Percentiles rank a stretch among this genome's conserved stretches.
Evolutionary conservation across 2,888 invertebrate species (phyloP).

Genomic region (Melinaea menophilus): DNA sequence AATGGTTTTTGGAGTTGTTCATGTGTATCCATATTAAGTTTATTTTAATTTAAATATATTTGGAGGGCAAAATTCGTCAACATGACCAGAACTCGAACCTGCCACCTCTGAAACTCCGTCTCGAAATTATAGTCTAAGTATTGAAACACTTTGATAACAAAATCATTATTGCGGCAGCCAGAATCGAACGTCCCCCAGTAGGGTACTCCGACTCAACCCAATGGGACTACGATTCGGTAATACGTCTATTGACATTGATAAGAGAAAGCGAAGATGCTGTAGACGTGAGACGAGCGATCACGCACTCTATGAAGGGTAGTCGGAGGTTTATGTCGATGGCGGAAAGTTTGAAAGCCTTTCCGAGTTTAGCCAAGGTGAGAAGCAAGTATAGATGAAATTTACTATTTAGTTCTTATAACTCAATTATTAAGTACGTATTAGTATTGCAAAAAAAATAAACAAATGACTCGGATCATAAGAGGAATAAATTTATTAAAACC

Average conservation of each 20-base stretch:
- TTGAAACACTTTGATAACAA: not conserved
- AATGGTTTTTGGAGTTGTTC: no score
- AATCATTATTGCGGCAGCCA: constrained; percentile 33
- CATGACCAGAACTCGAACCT: no score
- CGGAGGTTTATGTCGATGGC: constrained; percentile 35
- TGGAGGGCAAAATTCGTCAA: no score
- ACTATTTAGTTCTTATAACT: no score
- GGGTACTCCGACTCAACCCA: constrained; percentile 46
- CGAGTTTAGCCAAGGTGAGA: constrained; percentile 42
- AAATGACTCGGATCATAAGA: no score
- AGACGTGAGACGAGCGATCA: constrained; percentile 39
- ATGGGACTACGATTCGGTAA: constrained; percentile 50
- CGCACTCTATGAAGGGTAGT: constrained; percentile 35
- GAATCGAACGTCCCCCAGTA: constrained; percentile 38
- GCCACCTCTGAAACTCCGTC: no score
- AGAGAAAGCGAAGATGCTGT: constrained; percentile 37
- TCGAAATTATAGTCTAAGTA: no score
- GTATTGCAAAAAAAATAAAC: no score
- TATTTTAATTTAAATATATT: no score
- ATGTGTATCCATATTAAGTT: no score
- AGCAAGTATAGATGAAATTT: not conserved
- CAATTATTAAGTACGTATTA: no score
- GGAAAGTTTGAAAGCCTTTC: constrained; percentile 45
- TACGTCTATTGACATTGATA: constrained; percentile 46
- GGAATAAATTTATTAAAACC: no score